A percentile compares a stretch with the other conserved stretches of the same genome.
phyloP scores from a whole-genome alignment of 2,797 vertebrate species.

The Huso huso region DNA sequence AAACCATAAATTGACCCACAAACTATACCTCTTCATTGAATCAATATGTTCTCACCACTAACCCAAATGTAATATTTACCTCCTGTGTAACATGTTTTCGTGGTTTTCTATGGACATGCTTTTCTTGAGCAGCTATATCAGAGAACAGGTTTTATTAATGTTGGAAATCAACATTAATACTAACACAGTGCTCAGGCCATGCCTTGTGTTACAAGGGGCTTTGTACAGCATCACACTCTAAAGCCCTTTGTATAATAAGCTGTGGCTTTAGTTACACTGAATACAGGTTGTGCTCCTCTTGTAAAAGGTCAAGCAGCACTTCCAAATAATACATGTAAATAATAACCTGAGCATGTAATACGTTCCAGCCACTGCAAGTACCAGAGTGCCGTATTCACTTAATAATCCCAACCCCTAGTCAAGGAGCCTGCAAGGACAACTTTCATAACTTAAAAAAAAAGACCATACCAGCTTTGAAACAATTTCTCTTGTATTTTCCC shows the following conservation, averaged over 20 bases:
- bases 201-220: constrained; percentile 25
- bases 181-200: constrained; percentile 25
- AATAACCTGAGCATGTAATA: constrained; percentile 35
- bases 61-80: constrained; percentile 27
- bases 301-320: constrained; percentile 45
- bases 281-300: constrained; percentile 26
- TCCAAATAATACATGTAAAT: constrained; percentile 41
- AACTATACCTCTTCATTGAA: constrained; percentile 23
- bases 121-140: constrained; percentile 26
- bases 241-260: constrained; percentile 30
- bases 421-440: constrained; percentile 8
- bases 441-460: constrained; percentile 13
- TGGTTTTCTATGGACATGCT: neutral
- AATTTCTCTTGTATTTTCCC: neutral
- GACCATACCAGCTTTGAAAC: neutral
- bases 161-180: constrained; percentile 17
- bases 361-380: constrained; percentile 15
- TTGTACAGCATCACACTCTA: constrained; percentile 27
- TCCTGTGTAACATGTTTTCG: constrained; percentile 8
- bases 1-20: constrained; percentile 27
- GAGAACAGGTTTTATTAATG: constrained; percentile 23
- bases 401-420: constrained; percentile 17
- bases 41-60: constrained; percentile 22
- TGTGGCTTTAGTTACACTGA: constrained; percentile 22
- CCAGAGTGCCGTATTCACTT: constrained; percentile 20